Base-by-base conservation (phyloP, 2,113 vertebrate genomes). In the Anguilla rostrata region DNA sequence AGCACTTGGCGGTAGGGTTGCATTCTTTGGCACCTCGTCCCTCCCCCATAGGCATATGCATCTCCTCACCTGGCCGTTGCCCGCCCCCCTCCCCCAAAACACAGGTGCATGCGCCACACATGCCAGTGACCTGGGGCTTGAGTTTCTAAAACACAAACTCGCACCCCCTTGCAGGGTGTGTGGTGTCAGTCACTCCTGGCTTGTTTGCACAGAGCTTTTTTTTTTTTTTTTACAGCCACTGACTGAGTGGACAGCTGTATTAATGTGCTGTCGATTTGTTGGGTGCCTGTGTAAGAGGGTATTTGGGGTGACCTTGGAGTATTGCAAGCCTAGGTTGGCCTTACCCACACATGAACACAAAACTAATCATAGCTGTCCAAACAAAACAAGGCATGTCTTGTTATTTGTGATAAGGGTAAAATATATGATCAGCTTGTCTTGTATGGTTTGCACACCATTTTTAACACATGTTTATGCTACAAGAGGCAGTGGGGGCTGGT, bases 91-190 rank as follows among this genome's bases (percentile, higher is more conserved):
- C 39, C n/a, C 15, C 83, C 15, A 18, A 14, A 34, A 2, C 57
- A 90, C 93, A 94, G 94, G 93, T 94, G 94, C 49, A 53, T 88
- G 91, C 90, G 89, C 89, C 86, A 87, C 86, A 87, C 86, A 89
- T 90, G 90, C 81, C 87, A 91, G 90, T 90, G 90, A 91, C 86
- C 79, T 39, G 71, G 88, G 91, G 87, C 83, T 93, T 91, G 83
- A 92, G 90, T 92, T 93, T 94, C 92, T 92, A 94, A 93, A 95
- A 93, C 91, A 94, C 9, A 9, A 41, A 78, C 16, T 82, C 82
- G 43, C 78, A 84, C 18, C 39, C 15, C 15, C 0, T 22, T 57
- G 49, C 84, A 26, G 81, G 78, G 49, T 53, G 26, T 43, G 43
- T 29, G 49, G 49, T 39, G 43, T 79, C 29, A 85, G 43, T 78